These are phyloP conservation scores for Struthidea cinerea DNA, from an alignment of 2,113 vertebrate species.

Conservation along the genomic window DNA sequence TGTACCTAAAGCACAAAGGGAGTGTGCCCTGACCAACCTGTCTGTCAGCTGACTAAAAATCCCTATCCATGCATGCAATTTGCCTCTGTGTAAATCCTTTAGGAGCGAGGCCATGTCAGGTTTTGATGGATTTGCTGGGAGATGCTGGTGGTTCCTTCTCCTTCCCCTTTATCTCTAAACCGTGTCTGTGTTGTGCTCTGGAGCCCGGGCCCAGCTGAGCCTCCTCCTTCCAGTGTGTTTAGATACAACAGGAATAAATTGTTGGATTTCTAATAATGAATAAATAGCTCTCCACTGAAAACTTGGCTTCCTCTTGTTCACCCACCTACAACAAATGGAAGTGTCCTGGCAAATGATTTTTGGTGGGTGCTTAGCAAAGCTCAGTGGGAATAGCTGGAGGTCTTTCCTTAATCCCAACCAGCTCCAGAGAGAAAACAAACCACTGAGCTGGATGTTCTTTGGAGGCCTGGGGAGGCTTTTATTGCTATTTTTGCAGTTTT, in stretches of 20 bases:
- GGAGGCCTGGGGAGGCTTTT: not conserved
- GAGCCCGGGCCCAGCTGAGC: not conserved
- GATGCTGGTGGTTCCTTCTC: not conserved
- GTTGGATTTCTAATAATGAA: not conserved
- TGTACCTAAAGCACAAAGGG: not conserved
- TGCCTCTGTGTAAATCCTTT: not conserved
- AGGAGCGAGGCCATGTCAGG: not conserved
- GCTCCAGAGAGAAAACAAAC: not conserved
- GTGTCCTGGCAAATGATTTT: not conserved
- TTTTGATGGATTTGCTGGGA: not conserved
- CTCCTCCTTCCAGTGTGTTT: not conserved
- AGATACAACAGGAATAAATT: not conserved
- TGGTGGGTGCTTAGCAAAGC: not conserved
- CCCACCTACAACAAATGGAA: rapidly evolving
- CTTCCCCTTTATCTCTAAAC: not conserved
- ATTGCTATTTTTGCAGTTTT: not conserved
- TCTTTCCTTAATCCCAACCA: not conserved
- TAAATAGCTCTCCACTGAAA: not conserved
- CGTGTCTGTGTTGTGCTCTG: not conserved
- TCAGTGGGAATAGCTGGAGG: not conserved
- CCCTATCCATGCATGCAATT: not conserved
- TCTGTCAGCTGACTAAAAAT: not conserved
- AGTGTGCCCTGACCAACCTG: not conserved
- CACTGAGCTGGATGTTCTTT: not conserved
- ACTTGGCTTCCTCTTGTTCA: not conserved